These are phyloP conservation scores for Heliopora coerulea DNA, from an alignment of 92 coral and sea anemone genomes.

Conservation along the genomic window DNA sequence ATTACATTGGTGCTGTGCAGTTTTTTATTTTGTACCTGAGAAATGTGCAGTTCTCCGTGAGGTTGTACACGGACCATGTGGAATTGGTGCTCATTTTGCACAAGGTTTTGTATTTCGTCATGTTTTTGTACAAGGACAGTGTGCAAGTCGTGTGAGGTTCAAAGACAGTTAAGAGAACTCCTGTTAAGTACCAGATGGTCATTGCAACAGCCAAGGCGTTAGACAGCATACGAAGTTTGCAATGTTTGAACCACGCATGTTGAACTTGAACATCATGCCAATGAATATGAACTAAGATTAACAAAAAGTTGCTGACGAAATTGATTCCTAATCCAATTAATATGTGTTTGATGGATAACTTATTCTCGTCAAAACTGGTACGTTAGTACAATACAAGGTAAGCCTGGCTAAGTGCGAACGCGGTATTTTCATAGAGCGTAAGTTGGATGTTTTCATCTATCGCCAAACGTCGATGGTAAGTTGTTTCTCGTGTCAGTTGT, in stretches of 20 bases:
- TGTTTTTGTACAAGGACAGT: no score
- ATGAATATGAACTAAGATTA: constrained; percentile 10
- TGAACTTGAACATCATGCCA: constrained; percentile 13
- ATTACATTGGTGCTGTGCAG: constrained; percentile 29
- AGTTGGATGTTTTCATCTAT: constrained; percentile 18
- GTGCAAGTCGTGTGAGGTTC: neutral
- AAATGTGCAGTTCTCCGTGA: no score
- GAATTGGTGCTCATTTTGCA: no score
- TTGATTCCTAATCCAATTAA: constrained; percentile 23
- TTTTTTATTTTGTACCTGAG: no score
- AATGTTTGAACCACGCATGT: constrained; percentile 7
- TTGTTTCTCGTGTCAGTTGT: neutral
- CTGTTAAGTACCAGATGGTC: neutral
- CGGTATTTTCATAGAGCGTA: constrained; percentile 17
- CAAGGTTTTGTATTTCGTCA: no score
- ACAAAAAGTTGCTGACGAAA: neutral
- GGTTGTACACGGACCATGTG: no score
- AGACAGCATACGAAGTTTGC: constrained; percentile 10
- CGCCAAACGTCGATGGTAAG: constrained; percentile 6
- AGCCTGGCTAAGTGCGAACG: constrained; percentile 23
- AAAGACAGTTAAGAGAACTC: constrained; percentile 23
- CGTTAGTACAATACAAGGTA: constrained; percentile 15
- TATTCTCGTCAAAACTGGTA: neutral
- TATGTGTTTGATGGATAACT: neutral
- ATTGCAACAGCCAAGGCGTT: neutral